A percentile compares a stretch with the other conserved stretches of the same genome.
Evolutionary conservation across 2,113 vertebrate genomes (phyloP).

Genomic region (Columbina picui): DNA sequence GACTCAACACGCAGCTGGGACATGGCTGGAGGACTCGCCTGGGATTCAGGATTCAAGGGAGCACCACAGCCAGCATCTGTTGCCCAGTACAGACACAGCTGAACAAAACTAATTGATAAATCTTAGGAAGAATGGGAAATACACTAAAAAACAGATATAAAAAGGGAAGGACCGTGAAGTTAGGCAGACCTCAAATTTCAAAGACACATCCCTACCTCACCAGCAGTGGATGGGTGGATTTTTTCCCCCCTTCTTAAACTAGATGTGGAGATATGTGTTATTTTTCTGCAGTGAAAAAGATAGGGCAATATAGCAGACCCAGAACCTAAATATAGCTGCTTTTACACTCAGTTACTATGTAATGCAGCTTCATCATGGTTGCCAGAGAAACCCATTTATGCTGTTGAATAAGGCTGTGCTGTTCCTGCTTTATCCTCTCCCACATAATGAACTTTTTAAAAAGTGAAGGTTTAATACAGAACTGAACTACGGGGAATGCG

Average conservation of each 20-base stretch:
- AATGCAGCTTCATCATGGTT: conserved; percentile 65
- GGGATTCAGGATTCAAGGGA: background rate
- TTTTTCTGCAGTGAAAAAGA: conserved; percentile 26
- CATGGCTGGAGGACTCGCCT: background rate
- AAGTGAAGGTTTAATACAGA: conserved; percentile 35
- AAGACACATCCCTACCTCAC: background rate
- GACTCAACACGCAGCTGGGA: background rate
- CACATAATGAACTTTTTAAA: conserved; percentile 64
- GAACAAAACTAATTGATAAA: background rate
- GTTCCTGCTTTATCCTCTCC: conserved; percentile 59
- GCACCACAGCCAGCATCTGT: background rate
- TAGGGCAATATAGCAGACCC: conserved; percentile 17
- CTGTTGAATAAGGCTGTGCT: conserved; percentile 57
- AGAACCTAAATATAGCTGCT: conserved; percentile 64
- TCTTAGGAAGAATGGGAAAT: background rate
- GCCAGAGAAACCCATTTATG: conserved; percentile 71
- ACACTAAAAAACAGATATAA: background rate
- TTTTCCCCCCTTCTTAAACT: background rate
- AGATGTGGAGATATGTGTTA: background rate
- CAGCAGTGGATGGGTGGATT: background rate
- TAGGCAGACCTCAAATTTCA: background rate
- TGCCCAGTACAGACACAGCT: background rate
- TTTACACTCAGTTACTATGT: conserved; percentile 61
- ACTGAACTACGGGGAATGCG: background rate
- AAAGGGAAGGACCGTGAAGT: background rate